phyloP scores from a whole-genome alignment of 2,888 invertebrate species.

The Amphipoea oculea region DNA sequence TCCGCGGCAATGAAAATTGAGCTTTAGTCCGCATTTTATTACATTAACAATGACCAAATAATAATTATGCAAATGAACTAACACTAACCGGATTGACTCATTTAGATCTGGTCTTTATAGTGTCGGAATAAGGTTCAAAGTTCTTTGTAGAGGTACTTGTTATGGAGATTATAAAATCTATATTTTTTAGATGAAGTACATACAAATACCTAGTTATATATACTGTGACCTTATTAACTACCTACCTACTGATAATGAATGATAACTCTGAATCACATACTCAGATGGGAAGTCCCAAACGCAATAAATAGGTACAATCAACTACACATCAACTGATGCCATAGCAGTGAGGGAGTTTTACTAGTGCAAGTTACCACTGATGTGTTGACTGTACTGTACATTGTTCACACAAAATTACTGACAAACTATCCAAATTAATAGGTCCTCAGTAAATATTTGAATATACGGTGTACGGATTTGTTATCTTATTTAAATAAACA shows the following conservation, averaged over 20 bases:
- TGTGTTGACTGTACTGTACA: neutral
- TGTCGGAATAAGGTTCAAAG: slow-evolving; percentile 21
- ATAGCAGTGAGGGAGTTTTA: neutral
- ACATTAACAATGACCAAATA: slow-evolving; percentile 20
- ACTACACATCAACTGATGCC: neutral
- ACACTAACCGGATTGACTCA: slow-evolving; percentile 2
- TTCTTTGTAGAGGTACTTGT: slow-evolving; percentile 34
- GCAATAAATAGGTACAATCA: neutral
- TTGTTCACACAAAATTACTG: neutral
- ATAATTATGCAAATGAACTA: slow-evolving; percentile 42
- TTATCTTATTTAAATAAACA: slow-evolving; percentile 1
- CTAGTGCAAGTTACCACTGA: neutral
- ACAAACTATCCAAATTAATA: neutral
- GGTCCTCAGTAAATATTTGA: neutral
- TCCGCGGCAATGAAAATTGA: neutral
- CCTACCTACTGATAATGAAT: neutral
- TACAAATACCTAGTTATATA: neutral
- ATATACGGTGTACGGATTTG: accelerated
- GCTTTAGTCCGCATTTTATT: slow-evolving; percentile 30
- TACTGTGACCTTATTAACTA: neutral
- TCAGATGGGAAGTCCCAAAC: neutral
- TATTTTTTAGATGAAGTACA: neutral
- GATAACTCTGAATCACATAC: neutral
- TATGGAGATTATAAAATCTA: neutral
- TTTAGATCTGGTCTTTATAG: slow-evolving; percentile 22